Evolutionary conservation across 2,113 vertebrate species (phyloP), one percentile per base, ranked within the genome.

Genomic region (Thomomys bottae): DNA sequence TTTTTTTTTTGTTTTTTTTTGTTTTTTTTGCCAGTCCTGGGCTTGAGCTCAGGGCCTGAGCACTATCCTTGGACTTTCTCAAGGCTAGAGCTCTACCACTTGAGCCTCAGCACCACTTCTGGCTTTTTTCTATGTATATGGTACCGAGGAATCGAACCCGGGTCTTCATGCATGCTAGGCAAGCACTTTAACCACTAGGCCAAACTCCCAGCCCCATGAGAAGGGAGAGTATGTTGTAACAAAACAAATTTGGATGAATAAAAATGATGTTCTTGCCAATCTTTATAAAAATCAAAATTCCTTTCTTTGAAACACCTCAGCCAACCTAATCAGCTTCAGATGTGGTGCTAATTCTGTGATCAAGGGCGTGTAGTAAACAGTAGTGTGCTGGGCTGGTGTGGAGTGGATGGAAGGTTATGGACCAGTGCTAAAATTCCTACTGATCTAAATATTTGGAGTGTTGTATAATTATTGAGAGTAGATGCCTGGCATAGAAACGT

Each of bases 221-320:
- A n/a, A n/a, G n/a, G n/a, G n/a, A n/a, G n/a, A 5, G 54, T 90
- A 20, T 96, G 86, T 95, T 96, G 66, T 95, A 90, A 85, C 70
- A 94, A 96, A 96, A 84, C 82, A 95, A 96, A 96, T 96, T 92
- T 96, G 85, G 88, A 96, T 77, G 34, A 67, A 96, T 94, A 92
- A 95, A 94, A 88, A 76, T 61, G 21, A 96, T 94, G 75, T 38
- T 59, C 67, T 8, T 84, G 89, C 89, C 96, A 97, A 78, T 95
- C 95, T 93, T 90, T 71, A 96, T 94, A 95, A 97, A 97, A 97
- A 95, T 95, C 75, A 94, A 84, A 97, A 96, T 96, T 94, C 73
- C 85, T 96, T 94, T 96, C 89, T 95, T 96, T 95, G 42, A 96
- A 96, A 96, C 89, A 95, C 68, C 78, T 98, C 89, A 95, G 36